These are phyloP conservation scores for Platorchestia sp. DNA, from an alignment of 1,140 invertebrate genomes.

Conservation along the genomic window DNA sequence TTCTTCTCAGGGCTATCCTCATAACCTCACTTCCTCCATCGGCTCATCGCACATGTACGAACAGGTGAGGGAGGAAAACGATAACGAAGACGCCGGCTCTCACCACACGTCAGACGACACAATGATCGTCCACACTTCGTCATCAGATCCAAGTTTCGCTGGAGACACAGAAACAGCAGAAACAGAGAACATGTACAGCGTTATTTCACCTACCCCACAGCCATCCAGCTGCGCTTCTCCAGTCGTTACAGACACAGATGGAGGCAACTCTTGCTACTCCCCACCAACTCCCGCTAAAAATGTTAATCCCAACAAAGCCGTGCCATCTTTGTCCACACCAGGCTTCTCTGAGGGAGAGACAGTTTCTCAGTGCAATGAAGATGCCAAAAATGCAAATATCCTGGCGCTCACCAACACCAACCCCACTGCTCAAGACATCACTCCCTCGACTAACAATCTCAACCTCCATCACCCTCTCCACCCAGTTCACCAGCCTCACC, in stretches of 20 bases:
- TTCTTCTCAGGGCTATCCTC: conserved; percentile 15
- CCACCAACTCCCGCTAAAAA: not conserved
- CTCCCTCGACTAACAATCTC: not conserved
- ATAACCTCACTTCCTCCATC: conserved; percentile 58
- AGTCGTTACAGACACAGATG: conserved; percentile 65
- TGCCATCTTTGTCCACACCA: not conserved
- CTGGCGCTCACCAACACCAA: not conserved
- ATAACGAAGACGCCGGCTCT: conserved; percentile 57
- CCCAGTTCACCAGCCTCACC: conserved; percentile 23
- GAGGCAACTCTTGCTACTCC: conserved; percentile 18
- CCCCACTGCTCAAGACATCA: not conserved
- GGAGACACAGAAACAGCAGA: conserved; percentile 63
- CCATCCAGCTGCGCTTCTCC: conserved; percentile 63
- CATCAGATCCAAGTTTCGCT: conserved; percentile 63
- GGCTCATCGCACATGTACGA: conserved; percentile 63
- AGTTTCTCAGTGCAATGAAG: not conserved
- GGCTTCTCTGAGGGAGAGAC: not conserved
- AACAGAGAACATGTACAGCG: conserved; percentile 66
- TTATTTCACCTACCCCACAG: conserved; percentile 64
- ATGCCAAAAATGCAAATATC: not conserved
- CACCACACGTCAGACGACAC: conserved; percentile 67
- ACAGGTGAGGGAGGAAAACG: conserved; percentile 61
- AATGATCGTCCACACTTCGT: conserved; percentile 67
- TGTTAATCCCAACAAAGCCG: not conserved
- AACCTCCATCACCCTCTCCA: conserved; percentile 44